Percentiles rank a stretch among this genome's conserved stretches.
phyloP scores from a whole-genome alignment of 1,140 invertebrate genomes.

The Cotesia typhae region DNA sequence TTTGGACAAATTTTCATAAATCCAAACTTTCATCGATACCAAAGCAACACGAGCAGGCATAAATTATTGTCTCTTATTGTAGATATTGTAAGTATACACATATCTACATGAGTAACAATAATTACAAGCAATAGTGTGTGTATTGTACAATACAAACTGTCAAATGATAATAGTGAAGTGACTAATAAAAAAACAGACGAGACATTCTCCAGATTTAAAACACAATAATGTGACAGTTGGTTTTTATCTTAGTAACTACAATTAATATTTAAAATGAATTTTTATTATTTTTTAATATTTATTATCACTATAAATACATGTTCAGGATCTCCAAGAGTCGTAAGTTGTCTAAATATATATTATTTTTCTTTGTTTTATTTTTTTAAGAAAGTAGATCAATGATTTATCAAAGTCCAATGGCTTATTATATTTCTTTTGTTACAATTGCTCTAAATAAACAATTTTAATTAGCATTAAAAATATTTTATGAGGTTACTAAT shows the following conservation, averaged over 20 bases:
- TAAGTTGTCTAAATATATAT: slow-evolving; percentile 9
- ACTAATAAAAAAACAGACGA: background rate
- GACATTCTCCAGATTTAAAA: background rate
- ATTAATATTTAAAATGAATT: slow-evolving; percentile 11
- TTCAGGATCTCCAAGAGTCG: slow-evolving; percentile 20
- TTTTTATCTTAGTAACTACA: background rate
- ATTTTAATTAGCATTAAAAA: background rate
- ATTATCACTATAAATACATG: slow-evolving; percentile 1
- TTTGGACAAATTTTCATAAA: no score
- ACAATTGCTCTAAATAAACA: no score
- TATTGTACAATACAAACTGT: background rate
- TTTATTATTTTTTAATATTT: background rate
- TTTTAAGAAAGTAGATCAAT: no score
- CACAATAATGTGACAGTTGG: slow-evolving; percentile 28
- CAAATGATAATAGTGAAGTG: background rate
- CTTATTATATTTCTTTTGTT: background rate
- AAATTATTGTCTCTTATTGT: no score
- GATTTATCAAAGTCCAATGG: background rate
- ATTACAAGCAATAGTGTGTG: background rate
- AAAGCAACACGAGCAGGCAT: no score
- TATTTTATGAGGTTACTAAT: background rate
- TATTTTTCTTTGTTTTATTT: background rate
- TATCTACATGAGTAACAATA: no score
- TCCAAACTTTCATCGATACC: no score
- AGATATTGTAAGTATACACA: no score